Percentiles rank a stretch among this genome's conserved stretches.
Evolutionary conservation across 2,113 vertebrate genomes (phyloP).

Genomic region (Odocoileus hemionus): DNA sequence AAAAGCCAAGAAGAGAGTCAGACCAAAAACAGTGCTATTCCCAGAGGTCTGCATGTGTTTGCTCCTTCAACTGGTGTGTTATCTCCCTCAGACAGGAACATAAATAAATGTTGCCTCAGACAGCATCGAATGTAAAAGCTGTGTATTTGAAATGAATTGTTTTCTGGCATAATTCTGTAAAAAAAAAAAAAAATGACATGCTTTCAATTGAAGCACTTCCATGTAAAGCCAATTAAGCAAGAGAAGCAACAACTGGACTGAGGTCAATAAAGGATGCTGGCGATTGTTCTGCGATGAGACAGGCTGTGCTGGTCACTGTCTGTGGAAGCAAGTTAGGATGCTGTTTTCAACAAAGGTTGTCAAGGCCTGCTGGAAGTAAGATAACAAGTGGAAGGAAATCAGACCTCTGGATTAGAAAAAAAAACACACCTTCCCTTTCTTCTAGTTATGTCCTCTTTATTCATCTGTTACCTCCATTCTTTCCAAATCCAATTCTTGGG

Average conservation of each 20-base stretch:
- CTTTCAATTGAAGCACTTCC: constrained; percentile 30
- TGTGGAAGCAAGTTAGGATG: neutral
- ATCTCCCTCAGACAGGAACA: constrained; percentile 66
- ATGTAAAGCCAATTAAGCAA: constrained; percentile 40
- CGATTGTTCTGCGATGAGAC: neutral
- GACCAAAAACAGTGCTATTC: neutral
- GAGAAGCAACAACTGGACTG: neutral
- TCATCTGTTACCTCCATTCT: neutral
- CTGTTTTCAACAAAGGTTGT: neutral
- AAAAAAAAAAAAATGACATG: neutral
- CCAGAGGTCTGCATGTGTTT: constrained; percentile 7
- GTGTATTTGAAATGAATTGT: constrained; percentile 49
- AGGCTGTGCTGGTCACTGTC: neutral
- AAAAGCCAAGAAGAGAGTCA: constrained; percentile 34
- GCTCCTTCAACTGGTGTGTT: constrained; percentile 61
- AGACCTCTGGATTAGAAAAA: neutral
- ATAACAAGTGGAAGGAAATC: neutral
- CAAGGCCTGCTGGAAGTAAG: neutral
- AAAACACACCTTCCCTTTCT: neutral
- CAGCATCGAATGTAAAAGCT: constrained; percentile 57
- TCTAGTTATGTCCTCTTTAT: neutral
- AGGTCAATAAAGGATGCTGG: constrained; percentile 15
- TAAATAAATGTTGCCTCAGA: constrained; percentile 72
- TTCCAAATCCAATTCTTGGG: neutral
- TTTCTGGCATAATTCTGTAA: constrained; percentile 49